Conservation (phyloP, 2,113 vertebrate genomes). For the Nansenia antarctica region DNA sequence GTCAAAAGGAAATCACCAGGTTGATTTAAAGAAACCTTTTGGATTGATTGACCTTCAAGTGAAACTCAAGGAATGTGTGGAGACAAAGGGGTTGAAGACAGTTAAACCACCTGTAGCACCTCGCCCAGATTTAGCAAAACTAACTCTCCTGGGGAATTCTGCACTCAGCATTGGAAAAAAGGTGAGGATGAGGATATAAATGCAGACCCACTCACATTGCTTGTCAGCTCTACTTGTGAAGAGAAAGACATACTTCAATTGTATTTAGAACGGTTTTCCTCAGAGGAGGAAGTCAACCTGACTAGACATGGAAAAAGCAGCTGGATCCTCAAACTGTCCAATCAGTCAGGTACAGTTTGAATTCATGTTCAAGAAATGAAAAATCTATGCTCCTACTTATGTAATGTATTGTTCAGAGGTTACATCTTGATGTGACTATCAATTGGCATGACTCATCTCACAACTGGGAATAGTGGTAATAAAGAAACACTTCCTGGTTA, state of each 20-base stretch:
- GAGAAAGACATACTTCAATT: constrained; percentile 37
- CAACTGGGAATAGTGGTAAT: not conserved
- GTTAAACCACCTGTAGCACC: constrained; percentile 2
- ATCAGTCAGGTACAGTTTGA: constrained; percentile 36
- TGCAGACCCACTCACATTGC: constrained; percentile 8
- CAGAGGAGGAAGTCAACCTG: constrained; percentile 23
- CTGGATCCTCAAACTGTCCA: constrained; percentile 53
- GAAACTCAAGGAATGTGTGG: constrained; percentile 2
- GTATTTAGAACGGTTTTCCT: constrained; percentile 54
- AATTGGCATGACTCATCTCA: not conserved
- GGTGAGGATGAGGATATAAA: constrained; percentile 17
- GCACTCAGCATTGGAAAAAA: not conserved
- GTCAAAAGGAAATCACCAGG: constrained; percentile 31
- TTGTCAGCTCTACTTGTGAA: constrained; percentile 8
- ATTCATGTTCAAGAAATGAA: not conserved
- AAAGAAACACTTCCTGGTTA: not conserved
- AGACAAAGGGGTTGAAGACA: not conserved
- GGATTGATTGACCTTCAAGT: constrained; percentile 40
- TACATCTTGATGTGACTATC: not conserved
- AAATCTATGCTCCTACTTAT: not conserved
- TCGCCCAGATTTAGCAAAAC: not conserved
- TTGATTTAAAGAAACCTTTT: constrained; percentile 35
- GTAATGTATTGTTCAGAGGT: not conserved
- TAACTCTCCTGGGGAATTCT: not conserved
- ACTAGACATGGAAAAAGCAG: constrained; percentile 29